Base-by-base conservation (phyloP, 2,113 vertebrate genomes). In the Macquaria australasica region DNA sequence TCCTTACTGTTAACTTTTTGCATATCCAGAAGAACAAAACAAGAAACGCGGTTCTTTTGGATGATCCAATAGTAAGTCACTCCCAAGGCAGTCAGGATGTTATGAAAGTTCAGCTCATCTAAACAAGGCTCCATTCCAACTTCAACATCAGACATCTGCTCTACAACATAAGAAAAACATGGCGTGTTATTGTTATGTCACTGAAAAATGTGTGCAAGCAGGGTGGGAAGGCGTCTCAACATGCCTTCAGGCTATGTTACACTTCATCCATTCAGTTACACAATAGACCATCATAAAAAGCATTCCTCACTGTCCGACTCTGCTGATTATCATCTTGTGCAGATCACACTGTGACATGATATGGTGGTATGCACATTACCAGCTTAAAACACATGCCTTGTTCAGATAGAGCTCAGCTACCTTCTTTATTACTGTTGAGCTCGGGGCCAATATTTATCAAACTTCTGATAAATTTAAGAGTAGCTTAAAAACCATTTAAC, bases 131-230 rank as follows among this genome's bases (percentile, higher is more conserved):
- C 21, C 23, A 23, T 50, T 83, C 77, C 77, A 83, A 55, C 12
- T 55, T 45, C 71, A 87, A 71, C 81, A 79, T 18, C 50, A 73
- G 16, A 48, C 87, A 81, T 84, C 73, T 81, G 73, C 59, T 74
- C 9, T 3, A 25, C 12, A 31, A 43, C 45, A 18, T 0, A 20
- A 79, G 63, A 60, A 76, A 18, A 75, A 85, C 71, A 76, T 1
- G 0, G 18, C 41, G 8, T 73, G 15, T 73, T 39, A 3, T 68
- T 70, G 51, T 60, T 73, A 11, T 8, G 9, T 70, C 37, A 51
- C 3, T 28, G 53, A 70, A 20, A 63, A 41, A 69, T 48, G 76
- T 72, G 45, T 74, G 39, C n/a, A 67, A 56, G 37, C 15, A 28
- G 23, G 64, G 31, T 14, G 45, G 43, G 34, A 21, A 76, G n/a